Evolutionary conservation across 2,888 invertebrate species (phyloP).

Genomic region (Drosophila barbarae): DNA sequence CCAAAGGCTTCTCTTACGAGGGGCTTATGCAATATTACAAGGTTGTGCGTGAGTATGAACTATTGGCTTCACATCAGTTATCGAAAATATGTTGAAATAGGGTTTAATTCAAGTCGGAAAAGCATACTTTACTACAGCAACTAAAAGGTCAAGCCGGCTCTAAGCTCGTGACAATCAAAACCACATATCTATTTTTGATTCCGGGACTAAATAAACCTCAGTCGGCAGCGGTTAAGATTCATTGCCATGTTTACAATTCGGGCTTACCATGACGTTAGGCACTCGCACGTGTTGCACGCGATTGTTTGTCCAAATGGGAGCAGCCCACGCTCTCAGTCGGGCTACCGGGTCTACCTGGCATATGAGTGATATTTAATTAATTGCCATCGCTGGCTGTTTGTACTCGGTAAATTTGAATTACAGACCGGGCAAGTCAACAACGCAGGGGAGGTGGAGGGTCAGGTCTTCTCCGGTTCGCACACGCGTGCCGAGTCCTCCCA

Average conservation of each 20-base stretch:
- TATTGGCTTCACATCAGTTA: not conserved
- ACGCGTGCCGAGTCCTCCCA: conserved; percentile 11
- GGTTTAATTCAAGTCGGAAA: not conserved
- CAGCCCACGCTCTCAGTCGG: conserved; percentile 5
- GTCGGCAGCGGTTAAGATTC: conserved; percentile 1
- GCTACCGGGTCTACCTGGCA: conserved; percentile 39
- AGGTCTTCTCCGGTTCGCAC: not conserved
- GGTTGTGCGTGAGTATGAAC: not conserved
- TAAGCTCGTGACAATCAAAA: not conserved
- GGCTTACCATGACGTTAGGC: conserved; percentile 12
- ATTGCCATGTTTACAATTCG: not conserved
- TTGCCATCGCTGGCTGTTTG: conserved; percentile 46
- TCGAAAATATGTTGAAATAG: not conserved
- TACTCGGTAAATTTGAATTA: conserved; percentile 26
- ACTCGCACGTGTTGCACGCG: conserved; percentile 28
- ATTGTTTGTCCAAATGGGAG: conserved; percentile 4
- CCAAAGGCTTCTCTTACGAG: not conserved
- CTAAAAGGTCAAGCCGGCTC: not conserved
- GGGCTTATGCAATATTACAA: not conserved
- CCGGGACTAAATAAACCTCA: not conserved
- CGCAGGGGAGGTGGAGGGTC: not conserved
- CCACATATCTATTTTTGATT: not conserved
- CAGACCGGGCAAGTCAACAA: conserved; percentile 19
- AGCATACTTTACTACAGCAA: not conserved
- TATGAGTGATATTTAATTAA: conserved; percentile 68